Percentiles rank a stretch among this genome's conserved stretches.
phyloP scores from a whole-genome alignment of 2,797 vertebrate genomes.

The Botia kubotai region DNA sequence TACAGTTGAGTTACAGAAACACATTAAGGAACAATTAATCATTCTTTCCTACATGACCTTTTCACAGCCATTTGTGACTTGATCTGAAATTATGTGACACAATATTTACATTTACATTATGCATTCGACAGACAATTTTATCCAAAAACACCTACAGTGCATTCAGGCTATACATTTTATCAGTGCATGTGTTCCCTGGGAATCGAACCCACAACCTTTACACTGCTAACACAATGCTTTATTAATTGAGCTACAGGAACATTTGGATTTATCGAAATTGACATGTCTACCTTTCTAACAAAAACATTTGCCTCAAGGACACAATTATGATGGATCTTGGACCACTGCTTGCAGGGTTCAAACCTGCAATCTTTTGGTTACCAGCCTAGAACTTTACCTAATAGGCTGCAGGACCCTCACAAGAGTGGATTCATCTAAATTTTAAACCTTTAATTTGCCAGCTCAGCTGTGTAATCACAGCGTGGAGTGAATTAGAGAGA shows the following conservation, averaged over 20 bases:
- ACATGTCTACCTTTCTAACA: neutral
- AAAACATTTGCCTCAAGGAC: neutral
- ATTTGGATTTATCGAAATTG: neutral
- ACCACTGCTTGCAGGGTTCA: neutral
- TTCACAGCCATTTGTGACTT: neutral
- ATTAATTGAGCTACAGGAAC: no score
- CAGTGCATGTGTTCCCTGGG: no score
- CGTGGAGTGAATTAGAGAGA: slow-evolving; percentile 24
- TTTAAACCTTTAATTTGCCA: slow-evolving; percentile 3
- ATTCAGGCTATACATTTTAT: no score
- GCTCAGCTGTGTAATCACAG: slow-evolving; percentile 36
- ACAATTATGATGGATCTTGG: neutral
- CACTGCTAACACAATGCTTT: no score
- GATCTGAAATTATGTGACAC: no score
- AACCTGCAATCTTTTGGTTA: neutral
- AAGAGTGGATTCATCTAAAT: slow-evolving; percentile 4
- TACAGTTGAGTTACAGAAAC: neutral
- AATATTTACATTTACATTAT: no score
- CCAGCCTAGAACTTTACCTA: neutral
- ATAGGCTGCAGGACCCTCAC: neutral
- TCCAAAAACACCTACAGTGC: no score
- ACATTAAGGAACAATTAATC: neutral
- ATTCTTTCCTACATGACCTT: neutral
- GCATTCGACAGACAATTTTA: no score
- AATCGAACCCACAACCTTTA: no score